Evolutionary conservation across 2,888 invertebrate species (phyloP).

Genomic region (Argyra leucocephala): DNA sequence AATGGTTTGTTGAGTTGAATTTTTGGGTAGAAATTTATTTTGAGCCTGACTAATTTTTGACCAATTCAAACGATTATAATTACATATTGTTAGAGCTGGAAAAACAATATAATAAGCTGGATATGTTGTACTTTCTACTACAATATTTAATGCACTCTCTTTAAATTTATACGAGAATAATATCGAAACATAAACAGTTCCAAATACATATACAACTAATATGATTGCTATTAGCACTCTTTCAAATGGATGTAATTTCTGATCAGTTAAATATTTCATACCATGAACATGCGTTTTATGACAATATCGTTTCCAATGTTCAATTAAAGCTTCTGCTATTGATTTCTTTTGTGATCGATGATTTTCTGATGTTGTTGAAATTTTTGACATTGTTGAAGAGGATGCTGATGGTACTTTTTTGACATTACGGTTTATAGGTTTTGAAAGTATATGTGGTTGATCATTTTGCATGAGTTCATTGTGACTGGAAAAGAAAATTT

Average conservation of each 20-base stretch:
- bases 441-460: too few species aligned
- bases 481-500: too few species aligned
- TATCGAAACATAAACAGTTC: slow-evolving; percentile 35
- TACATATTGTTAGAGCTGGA: slow-evolving; percentile 38
- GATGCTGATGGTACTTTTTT: too few species aligned
- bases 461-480: too few species aligned
- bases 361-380: too few species aligned
- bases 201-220: slow-evolving; percentile 32
- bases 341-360: slow-evolving; percentile 14
- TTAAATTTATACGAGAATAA: slow-evolving; percentile 36
- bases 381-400: too few species aligned
- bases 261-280: slow-evolving; percentile 35
- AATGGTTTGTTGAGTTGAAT: slow-evolving; percentile 26
- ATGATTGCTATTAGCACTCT: slow-evolving; percentile 33
- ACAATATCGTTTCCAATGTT: slow-evolving; percentile 35
- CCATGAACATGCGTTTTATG: slow-evolving; percentile 37
- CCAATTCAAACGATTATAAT: slow-evolving; percentile 39
- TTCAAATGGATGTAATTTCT: slow-evolving; percentile 32
- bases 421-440: too few species aligned
- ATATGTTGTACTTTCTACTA: slow-evolving; percentile 38
- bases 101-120: slow-evolving; percentile 37
- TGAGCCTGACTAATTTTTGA: slow-evolving; percentile 31
- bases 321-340: slow-evolving; percentile 27
- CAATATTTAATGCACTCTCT: slow-evolving; percentile 36
- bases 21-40: slow-evolving; percentile 29